phyloP scores from a whole-genome alignment of 2,888 invertebrate species.

The Rhagonycha lutea region DNA sequence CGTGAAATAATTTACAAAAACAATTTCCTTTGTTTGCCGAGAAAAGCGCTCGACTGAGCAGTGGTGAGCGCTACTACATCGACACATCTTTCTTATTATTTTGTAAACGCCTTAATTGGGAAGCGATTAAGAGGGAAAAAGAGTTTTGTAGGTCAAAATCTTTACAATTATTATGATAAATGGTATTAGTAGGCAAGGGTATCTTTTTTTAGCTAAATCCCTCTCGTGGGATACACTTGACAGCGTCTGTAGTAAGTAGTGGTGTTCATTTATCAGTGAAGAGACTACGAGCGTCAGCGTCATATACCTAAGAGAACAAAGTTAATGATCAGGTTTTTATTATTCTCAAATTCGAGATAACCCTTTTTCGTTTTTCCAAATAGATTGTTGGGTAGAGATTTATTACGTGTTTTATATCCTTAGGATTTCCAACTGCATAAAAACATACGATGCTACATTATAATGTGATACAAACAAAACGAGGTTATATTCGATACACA shows the following conservation, averaged over 20 bases:
- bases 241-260: conserved; percentile 28
- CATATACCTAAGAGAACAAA: conserved; percentile 28
- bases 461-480: conserved; percentile 23
- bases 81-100: neutral
- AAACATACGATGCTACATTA: conserved; percentile 7
- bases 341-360: conserved; percentile 15
- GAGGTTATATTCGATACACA: conserved; percentile 15
- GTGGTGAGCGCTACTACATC: too few relatives aligned
- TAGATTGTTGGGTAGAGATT: conserved; percentile 25
- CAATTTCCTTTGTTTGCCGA: too few relatives aligned
- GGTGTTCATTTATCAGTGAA: conserved; percentile 33
- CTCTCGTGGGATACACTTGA: conserved; percentile 33
- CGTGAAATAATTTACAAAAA: neutral
- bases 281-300: conserved; percentile 29
- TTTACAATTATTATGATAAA: neutral
- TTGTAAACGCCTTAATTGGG: neutral
- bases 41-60: too few relatives aligned
- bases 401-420: conserved; percentile 25
- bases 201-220: conserved; percentile 11
- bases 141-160: neutral
- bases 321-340: conserved; percentile 32
- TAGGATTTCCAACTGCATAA: conserved; percentile 19
- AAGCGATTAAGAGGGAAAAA: neutral
- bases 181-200: neutral
- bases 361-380: conserved; percentile 21